Evolutionary conservation across 1,140 invertebrate species (phyloP), one percentile per base, ranked within the genome.

Genomic region (Drosophila sechellia): DNA sequence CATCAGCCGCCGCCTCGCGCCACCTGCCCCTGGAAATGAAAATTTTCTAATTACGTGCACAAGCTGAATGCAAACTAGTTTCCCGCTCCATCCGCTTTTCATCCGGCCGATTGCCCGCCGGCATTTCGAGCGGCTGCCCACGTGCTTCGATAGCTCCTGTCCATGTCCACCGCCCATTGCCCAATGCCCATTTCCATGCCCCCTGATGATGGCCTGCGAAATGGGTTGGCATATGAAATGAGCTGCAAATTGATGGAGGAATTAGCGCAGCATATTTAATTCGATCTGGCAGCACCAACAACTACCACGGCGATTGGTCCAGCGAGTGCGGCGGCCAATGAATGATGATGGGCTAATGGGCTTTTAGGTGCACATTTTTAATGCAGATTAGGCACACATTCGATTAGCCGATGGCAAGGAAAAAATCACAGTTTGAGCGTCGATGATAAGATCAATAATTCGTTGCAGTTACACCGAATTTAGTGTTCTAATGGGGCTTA

Each of bases 251-350:
- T 87, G 84, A 80, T 84, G 84, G 72, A 84, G 77, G 83, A 89
- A 89, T 89, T 89, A 89, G 84, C 84, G 79, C 72, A 84, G 84
- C 76, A 89, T 89, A 89, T 89, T 89, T 87, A 89, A 87, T 89
- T 77, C 70, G 68, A 48, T 40, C 56, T 66, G 45, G 61, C 53
- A 39, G 43, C 13, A 31, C 31, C 31, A 69, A 37, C 68, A 70
- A 70, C 66, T 56, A 27, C 55, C 20, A 48, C n/a, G 40, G 48
- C 59, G 13, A 17, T 22, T n/a, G 60, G 17, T 27, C 59, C 27
- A 65, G 27, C 71, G 42, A 54, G 50, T 46, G 42, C 37, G 45
- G 34, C 45, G 49, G 66, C 55, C 48, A 70, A 46, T 34, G 46
- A 52, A 56, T 40, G 66, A 56, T 40, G 66, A 69, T 68, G 64